These are phyloP conservation scores for Seira sanloemensis DNA, from an alignment of 2,888 invertebrate genomes.

Conservation along the genomic window DNA sequence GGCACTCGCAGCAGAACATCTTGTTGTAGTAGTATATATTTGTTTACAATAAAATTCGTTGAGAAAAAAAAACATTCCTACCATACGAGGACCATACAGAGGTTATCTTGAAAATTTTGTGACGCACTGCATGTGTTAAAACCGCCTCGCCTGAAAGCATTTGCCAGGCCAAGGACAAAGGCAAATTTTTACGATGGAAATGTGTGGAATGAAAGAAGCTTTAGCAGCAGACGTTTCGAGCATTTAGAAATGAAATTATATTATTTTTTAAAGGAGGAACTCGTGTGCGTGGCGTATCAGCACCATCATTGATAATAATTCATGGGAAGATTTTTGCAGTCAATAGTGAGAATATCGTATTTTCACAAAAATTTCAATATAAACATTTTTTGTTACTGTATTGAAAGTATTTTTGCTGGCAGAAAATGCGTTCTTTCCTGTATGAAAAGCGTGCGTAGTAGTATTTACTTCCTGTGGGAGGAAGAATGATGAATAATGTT, in stretches of 20 bases:
- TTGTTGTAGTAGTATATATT: neutral
- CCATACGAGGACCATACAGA: neutral
- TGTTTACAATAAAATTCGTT: slow-evolving; percentile 14
- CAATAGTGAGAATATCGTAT: neutral
- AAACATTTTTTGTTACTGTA: neutral
- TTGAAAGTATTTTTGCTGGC: neutral
- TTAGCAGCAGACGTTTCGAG: slow-evolving; percentile 5
- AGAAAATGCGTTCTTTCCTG: neutral
- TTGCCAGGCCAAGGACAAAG: slow-evolving; percentile 9
- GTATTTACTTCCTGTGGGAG: neutral
- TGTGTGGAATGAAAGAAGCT: neutral
- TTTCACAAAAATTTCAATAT: neutral
- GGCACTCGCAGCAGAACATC: neutral
- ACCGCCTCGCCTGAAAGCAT: neutral
- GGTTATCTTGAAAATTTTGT: neutral
- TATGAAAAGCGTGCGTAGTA: neutral
- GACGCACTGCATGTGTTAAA: slow-evolving; percentile 9
- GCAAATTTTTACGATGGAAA: slow-evolving; percentile 9
- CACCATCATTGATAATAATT: neutral
- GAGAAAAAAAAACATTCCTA: neutral
- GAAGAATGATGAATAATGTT: neutral
- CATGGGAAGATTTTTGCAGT: neutral
- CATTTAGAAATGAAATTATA: neutral
- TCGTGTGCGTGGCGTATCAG: neutral
- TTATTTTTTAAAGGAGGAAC: slow-evolving; percentile 1